A percentile compares a stretch with the other conserved stretches of the same genome.
phyloP scores from a whole-genome alignment of 2,113 vertebrate species.

The Dicerorhinus sumatrensis region DNA sequence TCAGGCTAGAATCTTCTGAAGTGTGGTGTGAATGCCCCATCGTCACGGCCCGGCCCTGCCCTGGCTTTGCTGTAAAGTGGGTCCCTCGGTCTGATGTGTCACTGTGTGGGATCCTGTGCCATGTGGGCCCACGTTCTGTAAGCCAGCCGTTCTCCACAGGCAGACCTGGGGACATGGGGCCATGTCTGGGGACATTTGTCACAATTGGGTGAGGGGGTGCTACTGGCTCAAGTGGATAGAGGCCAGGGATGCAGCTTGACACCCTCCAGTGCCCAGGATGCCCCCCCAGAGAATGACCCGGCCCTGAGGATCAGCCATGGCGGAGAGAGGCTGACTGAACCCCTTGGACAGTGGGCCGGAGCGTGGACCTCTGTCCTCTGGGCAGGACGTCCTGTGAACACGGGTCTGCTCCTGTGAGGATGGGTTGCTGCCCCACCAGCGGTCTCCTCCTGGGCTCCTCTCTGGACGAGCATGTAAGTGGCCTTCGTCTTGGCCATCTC shows the following conservation, averaged over 20 bases:
- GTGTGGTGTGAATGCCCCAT: background rate
- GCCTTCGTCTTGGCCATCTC: background rate
- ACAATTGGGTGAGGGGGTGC: background rate
- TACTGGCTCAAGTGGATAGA: background rate
- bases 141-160: background rate
- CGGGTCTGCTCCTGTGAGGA: too few species aligned
- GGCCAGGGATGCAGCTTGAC: background rate
- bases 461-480: fast-evolving
- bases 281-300: background rate
- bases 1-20: background rate
- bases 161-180: fast-evolving
- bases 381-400: too few species aligned
- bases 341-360: too few species aligned
- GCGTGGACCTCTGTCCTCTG: too few species aligned
- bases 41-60: fast-evolving
- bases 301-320: too few species aligned
- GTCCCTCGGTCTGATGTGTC: fast-evolving
- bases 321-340: too few species aligned
- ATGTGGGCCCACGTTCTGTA: fast-evolving
- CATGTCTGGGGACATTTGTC: background rate
- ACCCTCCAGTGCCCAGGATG: too few species aligned
- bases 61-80: background rate
- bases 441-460: background rate
- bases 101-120: fast-evolving
- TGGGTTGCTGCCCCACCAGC: too few species aligned